Base-by-base conservation (phyloP, 2,797 vertebrate genomes). In the Falco columbarius region DNA sequence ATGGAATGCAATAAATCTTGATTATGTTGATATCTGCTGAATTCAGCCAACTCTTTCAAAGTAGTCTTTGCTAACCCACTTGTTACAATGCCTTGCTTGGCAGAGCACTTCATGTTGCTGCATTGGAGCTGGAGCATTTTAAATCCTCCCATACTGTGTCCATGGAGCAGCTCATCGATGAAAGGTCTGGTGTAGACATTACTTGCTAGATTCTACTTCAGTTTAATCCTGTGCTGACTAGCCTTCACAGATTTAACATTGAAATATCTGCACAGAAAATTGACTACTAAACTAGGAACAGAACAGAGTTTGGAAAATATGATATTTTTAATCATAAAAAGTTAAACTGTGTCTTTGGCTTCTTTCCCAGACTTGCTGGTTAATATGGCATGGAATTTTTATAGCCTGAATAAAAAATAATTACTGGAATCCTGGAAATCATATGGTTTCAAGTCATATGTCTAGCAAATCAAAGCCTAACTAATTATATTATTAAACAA, bases 341-440 rank as follows among this genome's bases (percentile, higher is more conserved):
- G 26, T 54, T 81, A 51, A 74, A 42, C 46, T 12, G 10, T 2
- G 3, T 87, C 14, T 87, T 90, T 93, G 94, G 80, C 68, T 79
- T 84, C 27, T 72, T 90, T 96, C 87, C 58, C 51, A 86, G 85
- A 3, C 72, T 83, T 86, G 9, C 70, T 77, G 38, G 58, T 72
- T 85, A 86, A 89, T 77, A 68, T n/a, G 20, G 24, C 49, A 49
- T 66, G 42, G 85, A 52, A 66, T 62, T 95, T 92, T 96, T 94
- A 86, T 55, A 75, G 54, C 24, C 38, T 86, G 65, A 85, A 86
- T 76, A 91, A 81, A 95, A 95, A 95, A 83, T 86, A 95, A 73
- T 81, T 87, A 68, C 42, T 88, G 54, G 54, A 79, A 81, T 95
- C n/a, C 62, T 88, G 51, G 54, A 90, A 92, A 62, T 94, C 46